A percentile compares a stretch with the other conserved stretches of the same genome.
Conservation (phyloP, 2,113 vertebrate genomes). For the Rhipidura dahli region DNA sequence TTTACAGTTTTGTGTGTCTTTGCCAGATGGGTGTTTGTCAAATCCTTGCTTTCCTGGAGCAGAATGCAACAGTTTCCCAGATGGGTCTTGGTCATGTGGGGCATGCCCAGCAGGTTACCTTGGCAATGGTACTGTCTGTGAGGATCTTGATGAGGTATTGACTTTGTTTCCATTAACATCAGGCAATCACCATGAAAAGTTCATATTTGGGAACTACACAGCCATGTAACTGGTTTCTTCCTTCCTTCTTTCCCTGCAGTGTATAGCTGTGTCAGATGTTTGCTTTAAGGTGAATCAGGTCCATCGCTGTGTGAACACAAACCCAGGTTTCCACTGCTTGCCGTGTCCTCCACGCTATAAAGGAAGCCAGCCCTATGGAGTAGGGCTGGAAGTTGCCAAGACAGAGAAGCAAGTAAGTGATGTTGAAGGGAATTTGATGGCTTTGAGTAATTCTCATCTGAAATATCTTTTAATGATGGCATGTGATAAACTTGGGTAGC, state of each 20-base stretch:
- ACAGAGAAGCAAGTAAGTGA: constrained; percentile 88
- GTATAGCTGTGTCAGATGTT: constrained; percentile 86
- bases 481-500: neutral
- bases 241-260: constrained; percentile 71
- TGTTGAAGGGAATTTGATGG: neutral
- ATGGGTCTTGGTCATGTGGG: constrained; percentile 95
- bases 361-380: constrained; percentile 90
- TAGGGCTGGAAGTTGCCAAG: constrained; percentile 87
- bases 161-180: neutral
- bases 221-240: neutral
- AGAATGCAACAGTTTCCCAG: constrained; percentile 88
- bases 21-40: constrained; percentile 91
- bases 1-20: neutral
- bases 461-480: neutral
- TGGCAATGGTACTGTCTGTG: constrained; percentile 90
- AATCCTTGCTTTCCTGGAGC: constrained; percentile 94
- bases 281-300: constrained; percentile 85
- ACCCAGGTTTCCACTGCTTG: constrained; percentile 94
- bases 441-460: neutral
- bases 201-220: neutral
- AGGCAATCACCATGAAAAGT: neutral
- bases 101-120: constrained; percentile 89
- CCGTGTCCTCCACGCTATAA: constrained; percentile 93
- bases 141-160: constrained; percentile 93
- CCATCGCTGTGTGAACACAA: constrained; percentile 89